These are phyloP conservation scores for Alosa alosa DNA, from an alignment of 2,113 vertebrate genomes.

Conservation along the genomic window DNA sequence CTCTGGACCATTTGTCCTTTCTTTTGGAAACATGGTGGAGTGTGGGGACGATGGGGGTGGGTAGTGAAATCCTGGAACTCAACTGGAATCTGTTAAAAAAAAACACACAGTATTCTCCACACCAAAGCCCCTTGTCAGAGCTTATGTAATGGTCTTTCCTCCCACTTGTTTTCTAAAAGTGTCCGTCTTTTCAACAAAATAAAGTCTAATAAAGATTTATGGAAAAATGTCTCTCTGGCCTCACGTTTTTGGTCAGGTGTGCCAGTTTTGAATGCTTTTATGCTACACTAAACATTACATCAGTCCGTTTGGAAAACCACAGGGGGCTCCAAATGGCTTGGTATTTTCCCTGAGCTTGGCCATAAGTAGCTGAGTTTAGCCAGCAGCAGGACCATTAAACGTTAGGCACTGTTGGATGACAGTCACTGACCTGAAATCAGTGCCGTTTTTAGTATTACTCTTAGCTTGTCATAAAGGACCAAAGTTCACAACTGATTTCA, in stretches of 20 bases:
- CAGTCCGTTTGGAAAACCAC: not conserved
- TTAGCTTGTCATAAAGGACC: not conserved
- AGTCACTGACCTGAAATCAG: not conserved
- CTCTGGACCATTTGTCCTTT: slow-evolving; percentile 51
- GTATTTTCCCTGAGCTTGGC: slow-evolving; percentile 18
- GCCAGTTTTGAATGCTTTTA: not conserved
- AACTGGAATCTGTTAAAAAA: slow-evolving; percentile 43
- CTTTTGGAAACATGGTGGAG: slow-evolving; percentile 48
- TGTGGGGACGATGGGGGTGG: slow-evolving; percentile 12
- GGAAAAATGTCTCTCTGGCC: slow-evolving; percentile 25
- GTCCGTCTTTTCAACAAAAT: slow-evolving; percentile 65
- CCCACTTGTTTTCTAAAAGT: slow-evolving; percentile 64
- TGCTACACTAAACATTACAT: not conserved
- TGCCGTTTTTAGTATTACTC: not conserved
- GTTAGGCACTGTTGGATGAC: slow-evolving; percentile 7
- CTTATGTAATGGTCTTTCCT: slow-evolving; percentile 57
- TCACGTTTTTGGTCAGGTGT: not conserved
- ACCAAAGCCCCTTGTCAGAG: slow-evolving; percentile 61
- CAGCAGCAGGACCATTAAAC: not conserved
- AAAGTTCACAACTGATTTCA: not conserved
- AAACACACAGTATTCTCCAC: slow-evolving; percentile 51
- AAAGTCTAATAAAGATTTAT: slow-evolving; percentile 63
- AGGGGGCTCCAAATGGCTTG: slow-evolving; percentile 18
- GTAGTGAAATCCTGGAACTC: slow-evolving; percentile 55
- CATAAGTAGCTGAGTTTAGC: not conserved